These are phyloP conservation scores for Dascillus cervinus DNA, from an alignment of 2,888 invertebrate genomes.

Conservation along the genomic window DNA sequence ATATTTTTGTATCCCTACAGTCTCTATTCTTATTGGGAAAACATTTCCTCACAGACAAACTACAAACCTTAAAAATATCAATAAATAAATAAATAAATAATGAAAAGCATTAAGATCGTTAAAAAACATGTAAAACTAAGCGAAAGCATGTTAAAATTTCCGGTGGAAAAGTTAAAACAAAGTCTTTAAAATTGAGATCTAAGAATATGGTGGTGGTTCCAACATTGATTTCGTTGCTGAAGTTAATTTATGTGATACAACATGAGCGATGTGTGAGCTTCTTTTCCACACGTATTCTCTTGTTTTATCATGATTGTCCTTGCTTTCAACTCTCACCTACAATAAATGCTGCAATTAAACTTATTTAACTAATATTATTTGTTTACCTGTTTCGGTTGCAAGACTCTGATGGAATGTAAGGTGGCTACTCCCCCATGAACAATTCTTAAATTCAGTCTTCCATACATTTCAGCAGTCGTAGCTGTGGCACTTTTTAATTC, in stretches of 20 bases:
- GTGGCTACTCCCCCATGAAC: slow-evolving; percentile 75
- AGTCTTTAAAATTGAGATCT: neutral
- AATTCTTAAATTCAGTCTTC: slow-evolving; percentile 68
- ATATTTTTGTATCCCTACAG: too few relatives aligned
- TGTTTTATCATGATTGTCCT: slow-evolving; percentile 74
- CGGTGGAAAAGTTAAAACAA: neutral
- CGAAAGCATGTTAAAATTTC: too few relatives aligned
- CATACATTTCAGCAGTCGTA: slow-evolving; percentile 80
- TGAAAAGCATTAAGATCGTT: neutral
- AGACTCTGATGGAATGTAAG: slow-evolving; percentile 73
- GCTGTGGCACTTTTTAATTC: slow-evolving; percentile 81
- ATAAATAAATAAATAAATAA: neutral
- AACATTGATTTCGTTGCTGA: slow-evolving; percentile 54
- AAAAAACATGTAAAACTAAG: neutral
- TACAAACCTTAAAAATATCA: too few relatives aligned
- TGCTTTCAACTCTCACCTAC: slow-evolving; percentile 76
- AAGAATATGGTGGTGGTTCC: slow-evolving; percentile 42
- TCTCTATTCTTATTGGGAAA: too few relatives aligned
- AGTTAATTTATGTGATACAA: slow-evolving; percentile 73
- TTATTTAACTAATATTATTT: neutral
- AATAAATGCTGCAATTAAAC: slow-evolving; percentile 4
- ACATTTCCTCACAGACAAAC: too few relatives aligned
- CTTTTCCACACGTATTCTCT: slow-evolving; percentile 77
- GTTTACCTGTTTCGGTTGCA: slow-evolving; percentile 77
- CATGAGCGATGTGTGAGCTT: slow-evolving; percentile 74